These are phyloP conservation scores for Hesperia comma DNA, from an alignment of 2,888 invertebrate species.

Conservation along the genomic window DNA sequence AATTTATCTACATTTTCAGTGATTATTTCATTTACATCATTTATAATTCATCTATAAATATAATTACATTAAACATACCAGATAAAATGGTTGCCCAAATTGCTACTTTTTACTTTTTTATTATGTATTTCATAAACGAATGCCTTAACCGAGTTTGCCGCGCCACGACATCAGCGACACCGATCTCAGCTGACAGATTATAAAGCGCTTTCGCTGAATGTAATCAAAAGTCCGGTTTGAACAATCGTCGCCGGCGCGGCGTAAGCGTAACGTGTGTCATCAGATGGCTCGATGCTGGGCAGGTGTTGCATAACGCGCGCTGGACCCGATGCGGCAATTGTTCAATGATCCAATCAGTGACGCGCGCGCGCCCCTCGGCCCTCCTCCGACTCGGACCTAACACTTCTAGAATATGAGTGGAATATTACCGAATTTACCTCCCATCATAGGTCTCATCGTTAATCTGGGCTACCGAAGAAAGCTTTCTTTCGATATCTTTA, in stretches of 20 bases:
- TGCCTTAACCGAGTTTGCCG: not conserved
- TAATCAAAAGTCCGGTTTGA: conserved; percentile 12
- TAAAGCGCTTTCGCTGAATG: conserved; percentile 24
- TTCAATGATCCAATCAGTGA: conserved; percentile 74
- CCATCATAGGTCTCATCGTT: too few species aligned
- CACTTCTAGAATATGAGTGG: conserved; percentile 24
- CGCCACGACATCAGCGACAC: not conserved
- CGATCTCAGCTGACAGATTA: not conserved
- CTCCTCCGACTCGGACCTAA: conserved; percentile 29
- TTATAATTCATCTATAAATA: too few species aligned
- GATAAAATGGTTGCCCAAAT: too few species aligned
- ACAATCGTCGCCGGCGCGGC: not conserved
- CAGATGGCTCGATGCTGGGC: conserved; percentile 10
- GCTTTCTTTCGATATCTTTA: too few species aligned
- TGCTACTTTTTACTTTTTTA: too few species aligned
- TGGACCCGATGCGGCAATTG: conserved; percentile 63
- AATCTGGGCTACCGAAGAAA: too few species aligned
- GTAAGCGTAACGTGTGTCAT: conserved; percentile 22
- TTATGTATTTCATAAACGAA: too few species aligned
- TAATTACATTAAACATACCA: too few species aligned
- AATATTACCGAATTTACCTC: not conserved
- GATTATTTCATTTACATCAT: too few species aligned
- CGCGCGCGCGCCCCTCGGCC: conserved; percentile 43
- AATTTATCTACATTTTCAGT: too few species aligned
- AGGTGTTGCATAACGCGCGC: conserved; percentile 56